A percentile compares a stretch with the other conserved stretches of the same genome.
Conservation (phyloP, 92 coral and sea anemone genomes). For the Metridium senile region DNA sequence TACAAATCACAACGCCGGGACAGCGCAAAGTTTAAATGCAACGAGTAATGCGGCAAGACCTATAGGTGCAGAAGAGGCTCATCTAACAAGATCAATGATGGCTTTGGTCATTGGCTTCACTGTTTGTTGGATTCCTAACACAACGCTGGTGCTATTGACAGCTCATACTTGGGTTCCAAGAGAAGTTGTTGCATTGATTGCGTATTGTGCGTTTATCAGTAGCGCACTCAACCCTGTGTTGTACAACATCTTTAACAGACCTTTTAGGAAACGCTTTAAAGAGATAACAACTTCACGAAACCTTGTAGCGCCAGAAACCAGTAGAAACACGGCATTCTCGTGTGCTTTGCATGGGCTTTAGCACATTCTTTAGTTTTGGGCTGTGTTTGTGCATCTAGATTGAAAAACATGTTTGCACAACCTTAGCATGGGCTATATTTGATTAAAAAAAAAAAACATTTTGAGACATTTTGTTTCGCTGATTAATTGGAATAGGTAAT, state of each 20-base stretch:
- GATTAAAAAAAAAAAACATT: too few relatives aligned
- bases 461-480: too few relatives aligned
- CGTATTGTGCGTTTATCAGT: background rate
- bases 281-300: background rate
- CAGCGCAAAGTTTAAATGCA: background rate
- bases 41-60: background rate
- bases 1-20: background rate
- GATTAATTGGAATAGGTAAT: too few relatives aligned
- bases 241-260: background rate
- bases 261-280: background rate
- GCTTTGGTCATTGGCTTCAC: background rate
- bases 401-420: too few relatives aligned
- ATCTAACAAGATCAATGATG: background rate
- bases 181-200: background rate
- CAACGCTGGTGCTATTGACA: background rate
- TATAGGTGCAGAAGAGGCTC: background rate
- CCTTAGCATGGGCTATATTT: too few relatives aligned
- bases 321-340: too few relatives aligned
- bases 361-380: too few relatives aligned
- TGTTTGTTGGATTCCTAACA: background rate
- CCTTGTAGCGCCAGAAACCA: too few relatives aligned
- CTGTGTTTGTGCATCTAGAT: too few relatives aligned
- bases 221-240: background rate
- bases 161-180: background rate
- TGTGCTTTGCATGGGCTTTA: too few relatives aligned